Conservation (phyloP, 2,888 invertebrate species). For the Sesia apiformis region DNA sequence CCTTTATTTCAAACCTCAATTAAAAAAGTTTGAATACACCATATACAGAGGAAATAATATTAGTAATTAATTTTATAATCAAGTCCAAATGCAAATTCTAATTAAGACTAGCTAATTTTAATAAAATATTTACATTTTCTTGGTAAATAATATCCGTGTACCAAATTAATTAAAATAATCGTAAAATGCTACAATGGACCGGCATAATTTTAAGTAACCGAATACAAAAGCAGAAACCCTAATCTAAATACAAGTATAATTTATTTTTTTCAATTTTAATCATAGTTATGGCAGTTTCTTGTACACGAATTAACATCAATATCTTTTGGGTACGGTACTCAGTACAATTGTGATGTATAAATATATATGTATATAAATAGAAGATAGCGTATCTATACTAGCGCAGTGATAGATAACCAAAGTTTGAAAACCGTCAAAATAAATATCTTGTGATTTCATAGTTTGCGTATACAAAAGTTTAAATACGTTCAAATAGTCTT, state of each 20-base stretch:
- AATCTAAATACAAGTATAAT: not conserved
- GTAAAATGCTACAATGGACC: not conserved
- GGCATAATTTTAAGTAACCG: not conserved
- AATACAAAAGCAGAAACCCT: not conserved
- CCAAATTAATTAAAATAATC: not conserved
- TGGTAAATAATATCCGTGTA: constrained; percentile 27
- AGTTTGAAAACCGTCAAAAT: constrained; percentile 14
- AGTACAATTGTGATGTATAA: constrained; percentile 31
- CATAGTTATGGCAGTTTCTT: constrained; percentile 40
- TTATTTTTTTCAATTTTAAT: not conserved
- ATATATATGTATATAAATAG: constrained; percentile 37
- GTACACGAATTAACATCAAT: constrained; percentile 15
- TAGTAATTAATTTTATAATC: constrained; percentile 3
- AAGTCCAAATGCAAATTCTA: constrained; percentile 11
- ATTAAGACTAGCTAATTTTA: constrained; percentile 39
- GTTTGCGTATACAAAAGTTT: too few species aligned
- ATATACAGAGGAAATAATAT: too few species aligned
- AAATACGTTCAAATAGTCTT: too few species aligned
- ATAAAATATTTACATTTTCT: constrained; percentile 44
- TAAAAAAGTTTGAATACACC: too few species aligned
- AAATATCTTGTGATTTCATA: not conserved
- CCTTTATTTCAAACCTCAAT: too few species aligned
- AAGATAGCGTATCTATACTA: constrained; percentile 46
- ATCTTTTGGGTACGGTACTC: constrained; percentile 6
- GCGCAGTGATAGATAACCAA: constrained; percentile 36